A percentile compares a stretch with the other conserved stretches of the same genome.
Conservation (phyloP, 1,140 invertebrate genomes). For the Drosophila watanabei region DNA sequence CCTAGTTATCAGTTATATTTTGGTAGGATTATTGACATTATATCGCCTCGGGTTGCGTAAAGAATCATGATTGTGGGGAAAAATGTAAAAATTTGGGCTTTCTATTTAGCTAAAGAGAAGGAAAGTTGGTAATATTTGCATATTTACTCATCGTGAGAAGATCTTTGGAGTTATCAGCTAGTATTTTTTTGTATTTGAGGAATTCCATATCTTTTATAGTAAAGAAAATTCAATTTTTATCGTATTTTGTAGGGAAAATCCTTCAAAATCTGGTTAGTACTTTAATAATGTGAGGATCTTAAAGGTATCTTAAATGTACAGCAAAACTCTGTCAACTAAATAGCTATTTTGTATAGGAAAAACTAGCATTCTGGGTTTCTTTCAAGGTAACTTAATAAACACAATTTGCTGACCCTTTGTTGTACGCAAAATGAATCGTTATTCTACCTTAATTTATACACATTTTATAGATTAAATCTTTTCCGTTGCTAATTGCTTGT, state of each 20-base stretch:
- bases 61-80: neutral
- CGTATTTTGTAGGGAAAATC: too few relatives aligned
- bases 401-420: too few relatives aligned
- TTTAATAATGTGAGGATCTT: neutral
- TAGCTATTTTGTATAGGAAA: too few relatives aligned
- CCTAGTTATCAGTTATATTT: slow-evolving; percentile 43
- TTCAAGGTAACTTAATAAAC: neutral
- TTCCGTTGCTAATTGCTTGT: slow-evolving; percentile 11
- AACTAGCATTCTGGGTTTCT: neutral
- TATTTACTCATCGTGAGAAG: slow-evolving; percentile 11
- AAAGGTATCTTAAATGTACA: neutral
- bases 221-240: too few relatives aligned
- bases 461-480: slow-evolving; percentile 6
- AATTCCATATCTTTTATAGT: neutral
- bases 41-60: slow-evolving; percentile 56
- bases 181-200: slow-evolving; percentile 1
- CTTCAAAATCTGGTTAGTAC: neutral
- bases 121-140: slow-evolving; percentile 18
- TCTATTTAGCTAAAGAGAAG: neutral
- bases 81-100: neutral
- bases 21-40: slow-evolving; percentile 49
- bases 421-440: neutral
- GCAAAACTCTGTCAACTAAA: neutral
- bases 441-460: neutral
- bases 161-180: neutral